Conservation (phyloP, 1,140 invertebrate genomes). For the Cyrtorhinus lividipennis region DNA sequence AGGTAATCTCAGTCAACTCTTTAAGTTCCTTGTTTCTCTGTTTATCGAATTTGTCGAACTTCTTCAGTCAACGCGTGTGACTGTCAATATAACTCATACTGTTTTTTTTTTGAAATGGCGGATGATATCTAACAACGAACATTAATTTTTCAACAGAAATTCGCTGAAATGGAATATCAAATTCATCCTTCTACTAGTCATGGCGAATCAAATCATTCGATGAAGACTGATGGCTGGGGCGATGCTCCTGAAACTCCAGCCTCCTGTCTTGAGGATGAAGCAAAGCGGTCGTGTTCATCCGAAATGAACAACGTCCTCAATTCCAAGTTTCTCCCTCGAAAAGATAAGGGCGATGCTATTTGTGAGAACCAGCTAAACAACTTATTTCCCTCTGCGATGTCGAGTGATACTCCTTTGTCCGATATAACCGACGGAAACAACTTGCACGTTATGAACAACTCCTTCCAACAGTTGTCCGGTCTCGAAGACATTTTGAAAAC, state of each 20-base stretch:
- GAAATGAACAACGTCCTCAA: background rate
- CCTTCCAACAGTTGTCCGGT: constrained; percentile 17
- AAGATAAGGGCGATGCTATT: constrained; percentile 5
- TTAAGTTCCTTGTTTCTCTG: too few species aligned
- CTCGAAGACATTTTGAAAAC: constrained; percentile 46
- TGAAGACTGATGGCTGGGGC: constrained; percentile 22
- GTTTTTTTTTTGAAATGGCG: too few species aligned
- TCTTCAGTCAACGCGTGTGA: too few species aligned
- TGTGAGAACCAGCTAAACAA: constrained; percentile 14
- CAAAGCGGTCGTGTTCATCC: background rate
- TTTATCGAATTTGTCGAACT: too few species aligned
- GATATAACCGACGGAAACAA: too few species aligned
- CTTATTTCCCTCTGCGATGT: background rate
- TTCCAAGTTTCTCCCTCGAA: background rate
- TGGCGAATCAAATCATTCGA: constrained; percentile 26
- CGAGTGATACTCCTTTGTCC: too few species aligned
- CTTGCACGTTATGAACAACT: background rate
- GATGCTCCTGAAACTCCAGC: background rate
- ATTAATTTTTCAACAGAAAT: too few species aligned
- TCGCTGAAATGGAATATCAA: background rate
- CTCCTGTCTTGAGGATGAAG: background rate
- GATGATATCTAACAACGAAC: too few species aligned
- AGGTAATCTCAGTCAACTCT: too few species aligned
- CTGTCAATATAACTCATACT: too few species aligned
- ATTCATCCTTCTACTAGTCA: background rate